Base-by-base conservation (phyloP, 2,113 vertebrate genomes). In the Chrysochloris asiatica region DNA sequence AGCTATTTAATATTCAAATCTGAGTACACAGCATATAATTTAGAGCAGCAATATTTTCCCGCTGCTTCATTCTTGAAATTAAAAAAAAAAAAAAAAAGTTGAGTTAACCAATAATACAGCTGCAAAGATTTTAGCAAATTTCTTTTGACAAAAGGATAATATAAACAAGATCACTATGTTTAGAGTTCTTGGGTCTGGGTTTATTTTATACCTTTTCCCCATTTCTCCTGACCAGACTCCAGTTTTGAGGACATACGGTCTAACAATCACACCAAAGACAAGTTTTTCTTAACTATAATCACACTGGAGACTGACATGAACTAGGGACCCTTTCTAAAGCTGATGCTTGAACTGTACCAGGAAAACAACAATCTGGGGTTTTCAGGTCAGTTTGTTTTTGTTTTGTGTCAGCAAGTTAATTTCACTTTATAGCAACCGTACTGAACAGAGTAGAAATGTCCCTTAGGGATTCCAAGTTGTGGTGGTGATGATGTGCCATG, bases 1-100 rank as follows among this genome's bases (percentile, higher is more conserved):
- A 73, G 72, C 86, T 92, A 93, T 95, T 94, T 94, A 95, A 94
- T 94, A 96, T 96, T 96, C 93, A 96, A 11, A 93, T 94, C 71
- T 93, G 76, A 91, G 86, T 83, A 92, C 92, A 90, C 85, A 93
- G 83, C 91, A 94, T 75, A 79, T 92, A 95, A 97, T 96, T 95
- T 93, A 94, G 65, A 92, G 38, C 72, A 86, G 88, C 90, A 83
- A 78, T 96, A 93, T 95, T 95, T 94, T 87, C 91, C 75, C 88
- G 83, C 83, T 8, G 6, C 71, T 91, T 95, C 83, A 93, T 88
- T 91, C 90, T 80, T 92, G 80, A 95, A 93, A 88, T 86, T 76
- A 52, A 86, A 88, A 90, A 93, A 90, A 52, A 86, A 88, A 90
- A 93, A 90, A 95, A 90, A 79, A 92, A 88, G 59, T 88, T 85